Evolutionary conservation across 2,113 vertebrate genomes (phyloP).

Genomic region (Ondatra zibethicus): DNA sequence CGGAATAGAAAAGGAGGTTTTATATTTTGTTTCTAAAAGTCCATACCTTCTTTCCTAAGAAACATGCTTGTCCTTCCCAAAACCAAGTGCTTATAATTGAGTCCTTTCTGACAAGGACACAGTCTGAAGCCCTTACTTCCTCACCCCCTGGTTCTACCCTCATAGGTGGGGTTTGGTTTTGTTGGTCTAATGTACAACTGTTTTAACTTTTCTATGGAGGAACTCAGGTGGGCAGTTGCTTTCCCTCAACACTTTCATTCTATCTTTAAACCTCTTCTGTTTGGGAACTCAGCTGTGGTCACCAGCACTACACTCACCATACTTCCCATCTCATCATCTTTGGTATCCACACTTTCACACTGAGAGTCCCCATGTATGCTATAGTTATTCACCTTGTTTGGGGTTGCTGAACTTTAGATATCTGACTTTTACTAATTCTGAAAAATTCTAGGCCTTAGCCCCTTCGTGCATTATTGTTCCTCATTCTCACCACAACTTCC

Average conservation of each 20-base stretch:
- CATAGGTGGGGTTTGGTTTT: not conserved
- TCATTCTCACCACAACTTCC: not conserved
- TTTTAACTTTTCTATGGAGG: not conserved
- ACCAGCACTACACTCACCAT: not conserved
- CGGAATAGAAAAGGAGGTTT: not conserved
- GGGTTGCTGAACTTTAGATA: not conserved
- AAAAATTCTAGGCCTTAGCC: not conserved
- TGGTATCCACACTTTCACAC: not conserved
- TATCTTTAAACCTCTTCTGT: not conserved
- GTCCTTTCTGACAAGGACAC: not conserved
- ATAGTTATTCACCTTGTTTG: not conserved
- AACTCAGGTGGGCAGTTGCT: not conserved
- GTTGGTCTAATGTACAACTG: not conserved
- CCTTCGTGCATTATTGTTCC: not conserved
- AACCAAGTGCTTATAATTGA: not conserved
- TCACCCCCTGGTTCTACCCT: not conserved
- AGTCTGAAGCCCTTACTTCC: not conserved
- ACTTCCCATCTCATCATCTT: not conserved
- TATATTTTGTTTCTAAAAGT: not conserved
- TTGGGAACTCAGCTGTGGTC: not conserved
- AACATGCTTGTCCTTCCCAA: not conserved
- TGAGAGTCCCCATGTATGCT: not conserved
- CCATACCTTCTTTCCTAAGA: not conserved
- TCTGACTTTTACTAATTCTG: not conserved
- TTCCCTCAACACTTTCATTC: not conserved